A percentile compares a stretch with the other conserved stretches of the same genome.
Conservation (phyloP, 2,888 invertebrate genomes). For the Polyploca ridens region DNA sequence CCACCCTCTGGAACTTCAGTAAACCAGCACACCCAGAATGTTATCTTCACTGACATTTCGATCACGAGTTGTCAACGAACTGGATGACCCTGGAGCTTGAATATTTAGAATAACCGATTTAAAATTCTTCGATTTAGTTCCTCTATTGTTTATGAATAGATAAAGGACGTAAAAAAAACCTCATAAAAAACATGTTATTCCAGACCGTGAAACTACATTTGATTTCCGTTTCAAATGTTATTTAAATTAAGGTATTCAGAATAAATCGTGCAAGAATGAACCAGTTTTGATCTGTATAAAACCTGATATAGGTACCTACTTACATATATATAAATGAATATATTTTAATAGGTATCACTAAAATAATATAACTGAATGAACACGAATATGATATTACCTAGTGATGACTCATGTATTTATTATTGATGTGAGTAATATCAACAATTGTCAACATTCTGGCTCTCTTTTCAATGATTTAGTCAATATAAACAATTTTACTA, state of each 20-base stretch:
- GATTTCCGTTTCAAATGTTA: conserved; percentile 8
- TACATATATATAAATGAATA: background rate
- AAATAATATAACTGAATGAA: background rate
- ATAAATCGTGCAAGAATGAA: background rate
- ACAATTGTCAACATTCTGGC: background rate
- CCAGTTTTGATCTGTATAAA: background rate
- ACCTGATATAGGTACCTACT: background rate
- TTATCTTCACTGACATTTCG: no score
- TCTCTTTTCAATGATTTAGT: background rate
- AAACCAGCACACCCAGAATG: no score
- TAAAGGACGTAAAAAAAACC: background rate
- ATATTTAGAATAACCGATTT: background rate
- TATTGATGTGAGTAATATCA: background rate
- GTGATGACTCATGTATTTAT: background rate
- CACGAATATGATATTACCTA: background rate
- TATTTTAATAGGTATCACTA: background rate
- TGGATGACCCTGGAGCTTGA: no score
- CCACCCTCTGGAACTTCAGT: no score
- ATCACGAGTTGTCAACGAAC: no score
- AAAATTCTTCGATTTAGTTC: background rate
- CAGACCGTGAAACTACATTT: background rate
- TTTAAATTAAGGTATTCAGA: conserved; percentile 1
- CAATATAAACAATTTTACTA: background rate
- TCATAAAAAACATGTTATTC: background rate
- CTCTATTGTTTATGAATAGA: background rate